Percentiles rank a stretch among this genome's conserved stretches.
Conservation (phyloP, 2,113 vertebrate species). For the Mormyrus iriodes region DNA sequence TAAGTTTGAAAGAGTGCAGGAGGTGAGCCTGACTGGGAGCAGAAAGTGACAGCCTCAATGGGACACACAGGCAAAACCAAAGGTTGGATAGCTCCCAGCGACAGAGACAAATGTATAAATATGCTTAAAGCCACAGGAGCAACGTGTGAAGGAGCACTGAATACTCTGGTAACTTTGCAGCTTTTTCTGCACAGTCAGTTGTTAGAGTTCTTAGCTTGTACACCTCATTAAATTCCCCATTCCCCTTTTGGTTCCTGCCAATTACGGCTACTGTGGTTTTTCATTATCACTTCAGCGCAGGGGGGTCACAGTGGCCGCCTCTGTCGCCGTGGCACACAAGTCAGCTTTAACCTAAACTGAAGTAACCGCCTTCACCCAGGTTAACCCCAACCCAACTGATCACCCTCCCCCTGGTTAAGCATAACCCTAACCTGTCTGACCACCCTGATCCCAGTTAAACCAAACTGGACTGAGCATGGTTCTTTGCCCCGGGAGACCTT, state of each 20-base stretch:
- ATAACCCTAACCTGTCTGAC: background rate
- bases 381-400: background rate
- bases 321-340: background rate
- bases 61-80: background rate
- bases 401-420: background rate
- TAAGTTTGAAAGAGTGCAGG: too few relatives aligned
- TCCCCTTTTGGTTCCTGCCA: background rate
- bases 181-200: background rate
- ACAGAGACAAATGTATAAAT: conserved; percentile 9
- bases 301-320: background rate
- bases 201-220: background rate
- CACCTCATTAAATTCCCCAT: background rate
- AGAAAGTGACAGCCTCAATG: background rate
- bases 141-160: background rate
- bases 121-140: background rate
- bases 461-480: background rate
- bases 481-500: background rate
- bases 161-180: background rate
- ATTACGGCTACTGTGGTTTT: background rate
- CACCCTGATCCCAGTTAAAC: background rate
- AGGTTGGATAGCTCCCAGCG: background rate
- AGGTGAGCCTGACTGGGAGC: too few relatives aligned
- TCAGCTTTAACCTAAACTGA: background rate
- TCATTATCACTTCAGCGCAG: background rate
- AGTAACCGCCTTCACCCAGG: background rate